Evolutionary conservation across 2,113 vertebrate species (phyloP), one percentile per base, ranked within the genome.

Genomic region (Dolichotis patagonum): DNA sequence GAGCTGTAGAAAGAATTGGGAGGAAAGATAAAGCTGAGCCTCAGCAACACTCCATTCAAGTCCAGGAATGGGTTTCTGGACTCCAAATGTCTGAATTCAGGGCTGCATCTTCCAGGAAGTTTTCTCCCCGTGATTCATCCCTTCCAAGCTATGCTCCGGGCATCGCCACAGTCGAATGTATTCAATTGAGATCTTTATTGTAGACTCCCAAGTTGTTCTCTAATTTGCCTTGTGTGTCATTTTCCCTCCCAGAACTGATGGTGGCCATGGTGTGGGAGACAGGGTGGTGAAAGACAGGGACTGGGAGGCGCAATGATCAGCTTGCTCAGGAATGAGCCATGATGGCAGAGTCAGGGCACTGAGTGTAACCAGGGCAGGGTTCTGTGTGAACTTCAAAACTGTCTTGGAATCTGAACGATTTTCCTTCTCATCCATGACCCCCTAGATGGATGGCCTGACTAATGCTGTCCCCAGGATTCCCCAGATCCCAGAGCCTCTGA

Each of bases 81-180:
- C 38, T 91, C 56, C 56, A 81, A 86, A 93, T 16, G 67, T 54
- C 52, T 30, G 85, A 52, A 22, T 54, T 54, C 58, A 86, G 91
- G 69, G 14, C 54, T 69, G 24, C 63, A 28, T 97, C 86, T 13
- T 91, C 56, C 83, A 96, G 83, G 85, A 95, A 96, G 78, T 12
- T 38, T 83, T 71, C 19, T 65, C 32, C 63, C 41, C 17, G 7
- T 3, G 30, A 41, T n/a, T 88, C 56, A 60, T 58, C 19, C 28
- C 13, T 93, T 86, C 54, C 7, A 8, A 30, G 52, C 32, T n/a
- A 41, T 77, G 4, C 3, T 8, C 65, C 28, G 78, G 46, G 30
- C n/a, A 75, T 60, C 52, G 91, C 54, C 86, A 46, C 60, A 62
- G 30, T 16, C 13, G 49, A 90, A 38, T 88, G 60, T 67, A 16